These are phyloP conservation scores for Drosophila murphyi DNA, from an alignment of 1,140 invertebrate species.

Conservation along the genomic window DNA sequence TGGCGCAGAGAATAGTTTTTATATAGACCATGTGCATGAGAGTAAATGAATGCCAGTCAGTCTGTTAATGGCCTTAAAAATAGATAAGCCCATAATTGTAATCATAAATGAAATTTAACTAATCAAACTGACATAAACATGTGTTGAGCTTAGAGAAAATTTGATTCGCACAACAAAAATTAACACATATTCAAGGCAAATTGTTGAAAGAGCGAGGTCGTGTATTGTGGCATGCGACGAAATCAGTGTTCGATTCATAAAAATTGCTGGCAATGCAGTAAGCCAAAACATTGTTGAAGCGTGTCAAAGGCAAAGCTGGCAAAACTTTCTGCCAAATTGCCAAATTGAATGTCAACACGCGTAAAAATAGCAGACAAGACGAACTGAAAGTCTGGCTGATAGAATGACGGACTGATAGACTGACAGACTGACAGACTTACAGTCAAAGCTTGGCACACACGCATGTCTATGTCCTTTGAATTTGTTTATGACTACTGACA, in stretches of 20 bases:
- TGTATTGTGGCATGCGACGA: constrained; percentile 1
- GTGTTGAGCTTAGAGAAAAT: constrained; percentile 28
- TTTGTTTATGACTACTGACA: constrained; percentile 74
- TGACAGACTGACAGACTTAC: constrained; percentile 3
- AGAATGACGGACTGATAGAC: constrained; percentile 14
- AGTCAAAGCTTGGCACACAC: constrained; percentile 38
- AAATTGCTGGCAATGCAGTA: constrained; percentile 69
- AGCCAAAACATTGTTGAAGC: constrained; percentile 54
- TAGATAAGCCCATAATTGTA: constrained; percentile 55
- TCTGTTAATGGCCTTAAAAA: constrained; percentile 47
- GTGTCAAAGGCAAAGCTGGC: constrained; percentile 50
- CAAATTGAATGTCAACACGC: constrained; percentile 82
- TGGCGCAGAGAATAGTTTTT: constrained; percentile 56
- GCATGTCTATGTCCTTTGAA: constrained; percentile 69
- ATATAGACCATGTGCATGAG: constrained; percentile 56
- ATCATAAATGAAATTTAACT: constrained; percentile 80
- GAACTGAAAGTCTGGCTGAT: not conserved
- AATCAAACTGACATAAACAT: constrained; percentile 68
- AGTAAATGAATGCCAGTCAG: constrained; percentile 50
- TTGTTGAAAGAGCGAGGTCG: not conserved
- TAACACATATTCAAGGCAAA: constrained; percentile 74
- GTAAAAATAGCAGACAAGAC: constrained; percentile 68
- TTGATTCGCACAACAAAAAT: constrained; percentile 13
- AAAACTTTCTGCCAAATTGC: constrained; percentile 76
- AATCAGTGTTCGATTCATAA: constrained; percentile 77